Conservation (phyloP, 2,888 invertebrate genomes). For the Branchipolynoe longqiensis region DNA sequence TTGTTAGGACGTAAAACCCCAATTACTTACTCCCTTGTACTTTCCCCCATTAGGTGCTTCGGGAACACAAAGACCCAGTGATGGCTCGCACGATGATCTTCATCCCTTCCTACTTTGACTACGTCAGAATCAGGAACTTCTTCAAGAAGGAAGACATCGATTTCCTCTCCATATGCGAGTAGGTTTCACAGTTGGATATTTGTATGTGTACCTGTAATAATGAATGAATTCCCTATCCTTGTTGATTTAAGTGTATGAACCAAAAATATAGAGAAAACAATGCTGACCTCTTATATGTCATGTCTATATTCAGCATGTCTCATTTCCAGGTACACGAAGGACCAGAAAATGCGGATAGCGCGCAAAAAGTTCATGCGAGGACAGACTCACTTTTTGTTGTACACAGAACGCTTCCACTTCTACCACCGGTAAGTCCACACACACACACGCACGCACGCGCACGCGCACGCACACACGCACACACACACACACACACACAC, state of each 20-base stretch:
- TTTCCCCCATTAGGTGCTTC: conserved; percentile 86
- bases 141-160: conserved; percentile 93
- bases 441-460: too few species aligned
- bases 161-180: conserved; percentile 96
- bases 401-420: conserved; percentile 97
- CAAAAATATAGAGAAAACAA: too few species aligned
- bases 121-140: conserved; percentile 92
- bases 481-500: too few species aligned
- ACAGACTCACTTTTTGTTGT: conserved; percentile 93
- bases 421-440: conserved; percentile 84
- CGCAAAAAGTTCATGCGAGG: conserved; percentile 96
- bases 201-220: too few species aligned
- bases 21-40: neutral
- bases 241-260: too few species aligned
- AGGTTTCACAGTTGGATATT: too few species aligned
- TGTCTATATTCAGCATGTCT: too few species aligned
- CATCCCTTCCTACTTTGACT: conserved; percentile 97
- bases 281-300: too few species aligned
- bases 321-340: conserved; percentile 79
- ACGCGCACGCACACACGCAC: too few species aligned
- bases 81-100: conserved; percentile 91
- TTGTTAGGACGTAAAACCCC: neutral
- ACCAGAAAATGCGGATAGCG: conserved; percentile 82
- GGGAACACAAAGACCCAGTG: conserved; percentile 88
- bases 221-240: too few species aligned